Evolutionary conservation across 2,113 vertebrate species (phyloP), one percentile per base, ranked within the genome.

Genomic region (Sarotherodon lohbergeri): DNA sequence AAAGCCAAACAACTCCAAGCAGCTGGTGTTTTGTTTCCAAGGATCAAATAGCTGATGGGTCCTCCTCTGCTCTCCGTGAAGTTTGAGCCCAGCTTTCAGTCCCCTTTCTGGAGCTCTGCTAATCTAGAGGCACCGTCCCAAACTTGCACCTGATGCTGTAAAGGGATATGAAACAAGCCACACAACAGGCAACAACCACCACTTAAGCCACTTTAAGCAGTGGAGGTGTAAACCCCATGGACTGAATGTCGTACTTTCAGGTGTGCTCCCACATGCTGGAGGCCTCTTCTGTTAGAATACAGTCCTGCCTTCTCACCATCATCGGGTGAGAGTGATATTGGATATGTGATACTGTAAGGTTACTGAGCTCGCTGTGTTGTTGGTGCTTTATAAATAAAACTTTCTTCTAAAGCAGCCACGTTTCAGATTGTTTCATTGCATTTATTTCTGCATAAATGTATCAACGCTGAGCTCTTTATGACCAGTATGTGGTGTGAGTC

Each of bases 381-480:
- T 5, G 50, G 50, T 9, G 16, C 29, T 32, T 10, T 0, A 19
- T 1, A 6, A 61, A 46, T 46, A 46, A 17, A 14, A 68, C 34
- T 22, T 0, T 46, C 68, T 27, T 27, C 68, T 4, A 43, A 46
- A 73, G 24, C 68, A 76, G 41, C 14, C 41, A 29, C 24, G 7
- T 76, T 27, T 27, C 24, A 46, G 39, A 17, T 73, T 3, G 5
- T 48, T 76, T 1, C 24, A 11, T 46, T 29, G 41, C 41, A 46
- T 48, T 0, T 48, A 29, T 76, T 76, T 29, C 2, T 76, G 41
- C 68, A 3, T 76, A 29, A 29, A 19, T 29, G 24, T 3, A 76
- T 48, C 3, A 17, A 48, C 43, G 48, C 24, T 29, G 24, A 73
- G 5, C 9, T 0, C 34, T 61, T 73, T n/a, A 12, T 32, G 19